Evolutionary conservation across 2,888 invertebrate species (phyloP), one percentile per base, ranked within the genome.

Genomic region (Heteropelma amictum): DNA sequence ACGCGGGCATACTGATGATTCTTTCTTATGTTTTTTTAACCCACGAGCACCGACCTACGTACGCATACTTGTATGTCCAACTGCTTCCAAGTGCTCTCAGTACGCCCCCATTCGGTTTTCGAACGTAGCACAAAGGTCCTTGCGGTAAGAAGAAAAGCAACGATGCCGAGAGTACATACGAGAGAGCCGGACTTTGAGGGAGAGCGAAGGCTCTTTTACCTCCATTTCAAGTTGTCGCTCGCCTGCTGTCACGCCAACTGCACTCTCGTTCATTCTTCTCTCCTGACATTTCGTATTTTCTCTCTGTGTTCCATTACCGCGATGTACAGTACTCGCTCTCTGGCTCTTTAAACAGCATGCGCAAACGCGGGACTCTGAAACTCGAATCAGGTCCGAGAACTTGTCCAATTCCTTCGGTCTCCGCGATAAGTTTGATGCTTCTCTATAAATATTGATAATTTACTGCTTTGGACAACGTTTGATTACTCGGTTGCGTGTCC

Each of bases 141-240:
- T n/a, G 56, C 17, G 54, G 67, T 35, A 63, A 53, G 56, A 28
- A 63, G 51, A 40, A 69, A 73, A 63, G 71, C 54, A 56, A 33
- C 38, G 63, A 56, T 61, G 54, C 61, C 42, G 42, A 30, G 51
- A 49, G 67, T 30, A 40, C 45, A 28, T 35, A 58, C 38, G 19
- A 19, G 58, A 28, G 60, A 45, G 54, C 38, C 33, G 30, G 47
- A 58, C 68, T 47, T 42, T 49, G 45, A 63, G 33, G 17, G 49
- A 63, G 68, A 63, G 68, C 54, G 30, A 35, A 56, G 51, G 21
- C 60, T 54, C 54, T 54, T n/a, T n/a, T 54, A 64, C 58, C 67
- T 71, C 75, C 75, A 65, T 75, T 65, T 70, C 71, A 65, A 56
- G 70, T 60, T 70, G 75, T 75, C 75, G 75, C 75, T 75, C 71